Percentiles rank a stretch among this genome's conserved stretches.
phyloP scores from a whole-genome alignment of 1,140 invertebrate genomes.

The Drosophila bifasciata region DNA sequence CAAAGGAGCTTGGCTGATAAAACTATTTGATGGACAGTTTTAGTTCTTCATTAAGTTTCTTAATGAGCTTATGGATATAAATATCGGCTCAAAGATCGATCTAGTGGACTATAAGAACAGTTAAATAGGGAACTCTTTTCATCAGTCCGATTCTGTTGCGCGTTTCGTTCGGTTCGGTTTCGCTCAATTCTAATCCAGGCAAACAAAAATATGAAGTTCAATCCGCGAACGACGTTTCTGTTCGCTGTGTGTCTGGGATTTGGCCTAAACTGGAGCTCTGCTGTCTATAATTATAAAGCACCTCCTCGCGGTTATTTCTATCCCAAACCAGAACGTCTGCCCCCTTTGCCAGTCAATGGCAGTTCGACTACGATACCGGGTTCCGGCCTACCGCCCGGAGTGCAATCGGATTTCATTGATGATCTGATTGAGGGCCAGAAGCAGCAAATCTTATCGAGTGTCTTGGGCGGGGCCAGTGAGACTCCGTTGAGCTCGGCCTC shows the following conservation, averaged over 20 bases:
- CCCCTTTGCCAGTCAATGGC: slow-evolving; percentile 29
- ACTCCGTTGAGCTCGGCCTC: slow-evolving; percentile 22
- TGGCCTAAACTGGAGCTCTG: slow-evolving; percentile 11
- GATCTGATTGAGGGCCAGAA: slow-evolving; percentile 78
- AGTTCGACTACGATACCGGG: slow-evolving; percentile 1
- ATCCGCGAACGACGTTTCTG: slow-evolving; percentile 17
- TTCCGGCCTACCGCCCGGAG: slow-evolving; percentile 47
- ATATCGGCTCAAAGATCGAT: slow-evolving; percentile 24
- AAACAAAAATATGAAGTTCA: slow-evolving; percentile 49
- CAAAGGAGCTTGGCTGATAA: slow-evolving; percentile 59
- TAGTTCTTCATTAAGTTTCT: slow-evolving; percentile 49
- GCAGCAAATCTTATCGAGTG: slow-evolving; percentile 76
- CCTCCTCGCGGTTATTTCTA: slow-evolving; percentile 63
- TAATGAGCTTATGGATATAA: slow-evolving; percentile 30
- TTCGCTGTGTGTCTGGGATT: slow-evolving; percentile 29
- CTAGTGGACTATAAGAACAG: slow-evolving; percentile 65
- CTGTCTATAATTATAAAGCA: slow-evolving; percentile 37
- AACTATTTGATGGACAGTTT: slow-evolving; percentile 63
- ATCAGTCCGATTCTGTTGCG: slow-evolving; percentile 54
- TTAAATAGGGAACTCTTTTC: slow-evolving; percentile 27
- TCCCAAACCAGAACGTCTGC: slow-evolving; percentile 55
- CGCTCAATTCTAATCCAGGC: not conserved
- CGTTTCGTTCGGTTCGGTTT: slow-evolving; percentile 62
- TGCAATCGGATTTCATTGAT: slow-evolving; percentile 77
- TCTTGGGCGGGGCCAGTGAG: slow-evolving; percentile 53